Evolutionary conservation across 1,140 invertebrate species (phyloP), one percentile per base, ranked within the genome.

Genomic region (Pseudomyrmex concolor): DNA sequence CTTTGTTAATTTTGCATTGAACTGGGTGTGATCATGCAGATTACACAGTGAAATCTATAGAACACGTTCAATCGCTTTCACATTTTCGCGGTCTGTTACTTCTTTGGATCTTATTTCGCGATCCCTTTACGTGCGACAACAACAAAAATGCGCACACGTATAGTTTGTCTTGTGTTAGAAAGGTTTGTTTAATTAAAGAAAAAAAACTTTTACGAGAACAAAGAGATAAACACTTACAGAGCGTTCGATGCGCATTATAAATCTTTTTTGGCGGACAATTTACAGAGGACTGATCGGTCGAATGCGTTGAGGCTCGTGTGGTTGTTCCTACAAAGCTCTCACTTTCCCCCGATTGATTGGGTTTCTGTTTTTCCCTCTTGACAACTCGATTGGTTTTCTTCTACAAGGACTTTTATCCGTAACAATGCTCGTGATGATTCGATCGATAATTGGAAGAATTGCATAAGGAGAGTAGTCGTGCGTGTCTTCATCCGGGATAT

Each of bases 371-470:
- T n/a, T 76, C 10, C 34, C 19, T 17, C n/a, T 25, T 34, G 22
- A 76, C 17, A 48, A 34, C 43, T 25, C 19, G 19, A 59, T 34
- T 60, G 17, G 34, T 57, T 48, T 50, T 48, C 15, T 17, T 57
- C n/a, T 8, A 60, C 54, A 50, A 57, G 15, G n/a, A 71, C 12
- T 76, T 13, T 34, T 34, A 43, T 1, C n/a, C 15, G 19, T 71
- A 55, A 80, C 54, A 43, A 71, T 59, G 8, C 10, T 59, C 51
- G 57, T 13, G 12, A 34, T 45, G 71, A 71, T 80, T n/a, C 8
- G 34, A 80, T 60, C 76, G 12, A 15, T 60, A 80, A 80, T 80
- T 60, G 50, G 7, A 78, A 55, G 17, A 68, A 71, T 71, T 80
- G n/a, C 74, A 48, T 60, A 80, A 80, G 43, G 5, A 2, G 7